These are phyloP conservation scores for Aselliscus stoliczkanus DNA, from an alignment of 2,797 vertebrate species.

Conservation along the genomic window DNA sequence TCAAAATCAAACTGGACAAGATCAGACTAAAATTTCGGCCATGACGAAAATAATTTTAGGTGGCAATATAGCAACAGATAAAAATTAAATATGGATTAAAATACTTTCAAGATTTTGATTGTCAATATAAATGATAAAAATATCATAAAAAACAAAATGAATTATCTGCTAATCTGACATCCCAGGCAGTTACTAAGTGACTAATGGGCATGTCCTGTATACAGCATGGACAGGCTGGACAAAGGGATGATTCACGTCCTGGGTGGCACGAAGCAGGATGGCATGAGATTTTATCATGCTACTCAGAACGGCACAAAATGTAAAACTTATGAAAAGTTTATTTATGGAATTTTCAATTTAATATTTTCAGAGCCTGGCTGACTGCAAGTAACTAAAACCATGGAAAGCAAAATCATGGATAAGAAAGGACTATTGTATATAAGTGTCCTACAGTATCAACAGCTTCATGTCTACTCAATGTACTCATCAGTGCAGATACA, in stretches of 20 bases:
- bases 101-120: neutral
- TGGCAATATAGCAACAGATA: neutral
- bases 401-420: neutral
- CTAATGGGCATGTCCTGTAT: rapidly evolving
- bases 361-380: neutral
- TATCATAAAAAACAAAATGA: neutral
- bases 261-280: rapidly evolving
- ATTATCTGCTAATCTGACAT: neutral
- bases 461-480: neutral
- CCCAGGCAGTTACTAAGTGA: neutral
- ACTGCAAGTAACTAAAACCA: neutral
- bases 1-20: neutral
- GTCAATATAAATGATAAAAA: neutral
- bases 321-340: neutral
- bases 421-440: neutral
- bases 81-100: slow-evolving; percentile 2
- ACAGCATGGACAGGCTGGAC: too few relatives aligned
- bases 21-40: neutral
- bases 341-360: neutral
- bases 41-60: neutral
- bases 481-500: neutral
- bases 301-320: neutral
- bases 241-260: neutral
- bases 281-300: neutral
- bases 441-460: neutral